Evolutionary conservation across 2,113 vertebrate genomes (phyloP).

Genomic region (Sarotherodon lohbergeri): DNA sequence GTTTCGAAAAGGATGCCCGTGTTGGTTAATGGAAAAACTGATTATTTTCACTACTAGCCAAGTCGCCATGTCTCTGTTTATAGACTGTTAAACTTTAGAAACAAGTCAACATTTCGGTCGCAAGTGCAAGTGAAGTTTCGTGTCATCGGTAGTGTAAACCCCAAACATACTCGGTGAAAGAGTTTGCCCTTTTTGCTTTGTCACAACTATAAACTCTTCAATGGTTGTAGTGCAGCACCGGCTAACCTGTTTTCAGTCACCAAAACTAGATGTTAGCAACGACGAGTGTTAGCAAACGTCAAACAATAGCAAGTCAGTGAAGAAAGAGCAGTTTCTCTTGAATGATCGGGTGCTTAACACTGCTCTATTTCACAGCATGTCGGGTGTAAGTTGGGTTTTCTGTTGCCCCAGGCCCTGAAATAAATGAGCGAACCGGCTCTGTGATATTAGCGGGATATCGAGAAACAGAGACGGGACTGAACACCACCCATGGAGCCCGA

Average conservation of each 20-base stretch:
- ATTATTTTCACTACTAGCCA: neutral
- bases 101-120: neutral
- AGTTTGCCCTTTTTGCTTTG: neutral
- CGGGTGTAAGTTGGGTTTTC: neutral
- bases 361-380: neutral
- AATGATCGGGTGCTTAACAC: neutral
- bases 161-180: neutral
- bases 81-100: neutral
- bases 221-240: neutral
- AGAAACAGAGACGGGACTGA: neutral
- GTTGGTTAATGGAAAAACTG: neutral
- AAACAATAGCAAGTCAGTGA: neutral
- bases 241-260: neutral
- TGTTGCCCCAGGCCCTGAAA: neutral
- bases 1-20: neutral
- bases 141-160: neutral
- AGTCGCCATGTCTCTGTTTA: neutral
- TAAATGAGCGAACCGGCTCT: neutral
- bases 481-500: neutral
- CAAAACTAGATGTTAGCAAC: neutral
- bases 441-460: neutral
- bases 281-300: neutral
- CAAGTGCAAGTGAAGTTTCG: neutral
- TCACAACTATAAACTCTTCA: neutral
- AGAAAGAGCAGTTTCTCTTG: neutral